phyloP scores from a whole-genome alignment of 2,797 vertebrate genomes.

The Ibycter americanus region DNA sequence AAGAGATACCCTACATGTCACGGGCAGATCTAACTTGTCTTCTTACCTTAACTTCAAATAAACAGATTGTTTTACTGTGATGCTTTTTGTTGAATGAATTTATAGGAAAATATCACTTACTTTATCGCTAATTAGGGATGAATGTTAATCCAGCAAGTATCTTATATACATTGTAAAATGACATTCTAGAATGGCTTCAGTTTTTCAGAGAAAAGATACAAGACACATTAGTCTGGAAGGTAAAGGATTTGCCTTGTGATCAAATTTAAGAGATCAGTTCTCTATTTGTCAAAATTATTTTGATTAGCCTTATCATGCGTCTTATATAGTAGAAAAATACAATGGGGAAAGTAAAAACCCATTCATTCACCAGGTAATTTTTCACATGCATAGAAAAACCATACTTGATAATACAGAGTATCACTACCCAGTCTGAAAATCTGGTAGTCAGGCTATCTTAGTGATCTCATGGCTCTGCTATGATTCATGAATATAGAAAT shows the following conservation, averaged over 20 bases:
- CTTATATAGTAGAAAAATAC: background rate
- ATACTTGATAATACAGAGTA: background rate
- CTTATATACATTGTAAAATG: background rate
- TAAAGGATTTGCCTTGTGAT: background rate
- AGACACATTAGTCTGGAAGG: background rate
- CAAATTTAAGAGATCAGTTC: background rate
- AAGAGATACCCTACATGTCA: background rate
- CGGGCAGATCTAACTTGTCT: background rate
- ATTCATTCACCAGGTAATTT: background rate
- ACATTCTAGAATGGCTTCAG: background rate
- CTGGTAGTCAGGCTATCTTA: background rate
- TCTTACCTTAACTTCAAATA: background rate
- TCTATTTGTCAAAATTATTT: background rate
- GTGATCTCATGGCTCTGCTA: conserved; percentile 24
- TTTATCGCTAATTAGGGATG: background rate
- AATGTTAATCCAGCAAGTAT: background rate
- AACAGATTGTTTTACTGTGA: background rate
- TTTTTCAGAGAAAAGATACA: background rate
- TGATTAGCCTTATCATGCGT: background rate
- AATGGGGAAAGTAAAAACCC: background rate
- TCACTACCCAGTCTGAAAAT: background rate
- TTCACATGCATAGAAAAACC: background rate
- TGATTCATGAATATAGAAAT: background rate
- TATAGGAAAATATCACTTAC: background rate
- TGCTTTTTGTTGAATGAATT: background rate